Base-by-base conservation (phyloP, 2,797 vertebrate species). In the Crocidura indochinensis region DNA sequence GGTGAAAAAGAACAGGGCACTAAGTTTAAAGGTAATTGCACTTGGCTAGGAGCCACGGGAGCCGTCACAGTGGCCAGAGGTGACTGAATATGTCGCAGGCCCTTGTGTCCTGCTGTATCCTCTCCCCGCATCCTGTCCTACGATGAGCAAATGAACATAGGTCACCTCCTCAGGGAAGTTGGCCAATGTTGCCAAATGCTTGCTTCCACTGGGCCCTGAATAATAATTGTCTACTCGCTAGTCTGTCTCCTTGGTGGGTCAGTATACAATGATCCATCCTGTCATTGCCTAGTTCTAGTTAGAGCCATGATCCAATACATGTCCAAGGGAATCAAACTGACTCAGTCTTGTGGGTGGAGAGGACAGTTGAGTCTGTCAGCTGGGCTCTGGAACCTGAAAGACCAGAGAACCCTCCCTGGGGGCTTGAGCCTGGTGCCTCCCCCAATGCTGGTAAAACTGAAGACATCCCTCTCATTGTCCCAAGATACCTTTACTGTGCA, bases 151-250 rank as follows among this genome's bases (percentile, higher is more conserved):
- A 60, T 20, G 51, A 22, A 20, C 56, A 20, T 1, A 60, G 1
- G 10, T 20, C 72, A 78, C 62, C 72, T 51, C 51, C 82, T 89
- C 49, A 5, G 17, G 72, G 83, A 75, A 87, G 71, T 47, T 77
- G 62, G 26, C 85, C 73, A 44, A 77, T 47, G 69, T 67, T 75
- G 19, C 64, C 68, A 27, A 27, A 51, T 19, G 17, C 11, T 29
- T 8, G 17, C 11, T 29, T 8, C 22, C 51, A 14, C 26, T 8
- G 0, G 11, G 74, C 24, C n/a, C 49, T 38, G 38, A 38, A 38
- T 38, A 1, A 64, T 60, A 65, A 85, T 68, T n/a, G 20, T 11
- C 53, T 27, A 3, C n/a, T 87, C 51, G 65, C 64, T 64, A 20
- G 65, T 29, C 19, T 53, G 60, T 62, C 7, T 7, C 15, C 82